A percentile compares a stretch with the other conserved stretches of the same genome.
Conservation (phyloP, 2,113 vertebrate genomes). For the Mus pahari region DNA sequence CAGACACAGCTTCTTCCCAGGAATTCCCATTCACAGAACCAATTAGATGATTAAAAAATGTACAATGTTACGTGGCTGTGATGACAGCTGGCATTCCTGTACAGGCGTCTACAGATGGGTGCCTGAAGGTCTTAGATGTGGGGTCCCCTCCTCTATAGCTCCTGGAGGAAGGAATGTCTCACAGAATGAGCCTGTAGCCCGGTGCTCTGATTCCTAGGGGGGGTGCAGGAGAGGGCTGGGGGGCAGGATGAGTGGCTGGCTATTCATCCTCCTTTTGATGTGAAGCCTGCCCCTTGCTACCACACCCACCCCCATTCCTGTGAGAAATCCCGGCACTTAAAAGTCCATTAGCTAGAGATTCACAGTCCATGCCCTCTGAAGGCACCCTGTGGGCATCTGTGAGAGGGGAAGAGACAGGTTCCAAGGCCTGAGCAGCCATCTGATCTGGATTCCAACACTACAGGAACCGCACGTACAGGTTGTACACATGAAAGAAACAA, state of each 20-base stretch:
- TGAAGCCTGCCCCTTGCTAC: background rate
- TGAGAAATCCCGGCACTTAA: background rate
- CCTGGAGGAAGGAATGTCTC: background rate
- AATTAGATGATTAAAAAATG: slow-evolving; percentile 19
- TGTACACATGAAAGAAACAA: slow-evolving; percentile 32
- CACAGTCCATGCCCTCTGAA: background rate
- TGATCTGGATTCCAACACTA: background rate
- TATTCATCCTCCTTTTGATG: too few relatives aligned
- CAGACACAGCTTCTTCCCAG: background rate
- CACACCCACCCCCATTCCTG: background rate
- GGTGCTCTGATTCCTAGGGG: background rate
- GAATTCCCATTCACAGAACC: background rate
- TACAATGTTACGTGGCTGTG: background rate
- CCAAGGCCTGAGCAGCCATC: background rate
- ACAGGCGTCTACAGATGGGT: background rate
- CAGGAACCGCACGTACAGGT: background rate
- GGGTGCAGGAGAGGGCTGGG: background rate
- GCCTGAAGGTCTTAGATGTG: background rate
- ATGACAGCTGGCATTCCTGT: background rate
- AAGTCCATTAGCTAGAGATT: background rate
- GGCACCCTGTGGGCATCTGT: too few relatives aligned
- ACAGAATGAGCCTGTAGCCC: background rate
- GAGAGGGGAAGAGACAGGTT: too few relatives aligned
- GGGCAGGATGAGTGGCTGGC: background rate
- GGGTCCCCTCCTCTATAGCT: background rate